phyloP scores from a whole-genome alignment of 2,113 vertebrate species.

The Cnemophilus loriae region DNA sequence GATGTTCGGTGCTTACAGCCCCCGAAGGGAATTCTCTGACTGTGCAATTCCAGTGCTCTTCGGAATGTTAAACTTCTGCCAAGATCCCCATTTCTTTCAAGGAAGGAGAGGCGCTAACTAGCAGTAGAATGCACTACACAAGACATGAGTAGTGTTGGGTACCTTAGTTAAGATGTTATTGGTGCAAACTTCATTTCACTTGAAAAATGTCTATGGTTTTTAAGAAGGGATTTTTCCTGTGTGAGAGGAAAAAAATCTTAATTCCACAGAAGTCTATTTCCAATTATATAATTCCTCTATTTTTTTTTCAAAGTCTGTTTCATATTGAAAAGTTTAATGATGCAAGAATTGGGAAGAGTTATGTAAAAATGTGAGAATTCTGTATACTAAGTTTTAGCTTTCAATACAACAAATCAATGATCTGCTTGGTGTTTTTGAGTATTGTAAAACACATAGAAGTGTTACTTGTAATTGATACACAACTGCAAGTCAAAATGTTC shows the following conservation, averaged over 20 bases:
- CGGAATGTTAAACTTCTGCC: neutral
- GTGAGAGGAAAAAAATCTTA: neutral
- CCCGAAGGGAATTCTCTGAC: neutral
- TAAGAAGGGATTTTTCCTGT: neutral
- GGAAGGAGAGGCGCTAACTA: neutral
- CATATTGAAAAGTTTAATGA: neutral
- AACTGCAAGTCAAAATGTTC: neutral
- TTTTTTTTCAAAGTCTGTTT: neutral
- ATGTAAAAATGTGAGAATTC: neutral
- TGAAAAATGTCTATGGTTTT: neutral
- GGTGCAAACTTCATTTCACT: neutral
- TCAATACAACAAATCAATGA: neutral
- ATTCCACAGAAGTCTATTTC: neutral
- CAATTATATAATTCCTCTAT: neutral
- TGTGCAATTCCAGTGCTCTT: neutral
- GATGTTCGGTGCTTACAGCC: neutral
- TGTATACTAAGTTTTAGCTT: neutral
- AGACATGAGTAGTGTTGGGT: neutral
- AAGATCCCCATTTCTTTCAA: neutral
- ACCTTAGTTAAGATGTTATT: accelerated
- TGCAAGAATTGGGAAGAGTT: neutral
- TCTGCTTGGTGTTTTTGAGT: neutral
- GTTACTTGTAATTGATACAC: neutral
- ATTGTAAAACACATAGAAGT: neutral
- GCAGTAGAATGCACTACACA: neutral